Base-by-base conservation (phyloP, 2,888 invertebrate genomes). In the Dicycla oo region DNA sequence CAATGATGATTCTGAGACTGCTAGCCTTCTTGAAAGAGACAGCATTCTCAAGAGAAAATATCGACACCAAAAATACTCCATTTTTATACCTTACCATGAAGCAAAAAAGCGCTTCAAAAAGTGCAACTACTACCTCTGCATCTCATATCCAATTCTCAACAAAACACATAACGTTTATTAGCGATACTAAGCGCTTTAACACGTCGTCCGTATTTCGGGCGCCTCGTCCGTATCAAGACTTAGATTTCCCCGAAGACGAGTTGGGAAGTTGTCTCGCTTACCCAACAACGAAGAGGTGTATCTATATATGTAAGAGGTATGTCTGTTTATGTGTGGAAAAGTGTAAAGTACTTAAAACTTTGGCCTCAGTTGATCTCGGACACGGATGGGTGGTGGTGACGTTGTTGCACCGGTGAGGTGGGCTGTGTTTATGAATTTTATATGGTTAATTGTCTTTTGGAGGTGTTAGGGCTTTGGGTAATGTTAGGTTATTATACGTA, bases 181-280 rank as follows among this genome's bases (percentile, higher is more conserved):
- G 69, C 72, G 38, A 66, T 62, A 69, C 68, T 65, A 65, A 73
- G 64, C 70, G 60, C 64, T 73, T 82, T 53, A 81, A 66, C 76
- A 73, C 73, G 66, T 76, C 56, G 61, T 30, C 73, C 73, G 71
- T 77, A 80, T 72, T 84, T 79, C 53, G 60, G 70, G 23, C 51
- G 61, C 43, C 30, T 34, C 34, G 56, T 64, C 56, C 61, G 75
- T 73, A 73, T 72, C 76, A 75, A 75, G 83, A 83, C 80, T 81
- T 83, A 78, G 78, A 86, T 85, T 86, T 86, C 85, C 86, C 86
- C 45, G 56, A 80, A 78, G 86, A 73, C 75, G 51, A 67, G 72
- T 85, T 83, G 54, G 18, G 58, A 77, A 77, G 72, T 84, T 78
- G 71, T 79, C 69, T 73, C 73, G 53, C 67, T 62, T 71, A 68